Evolutionary conservation across 2,888 invertebrate genomes (phyloP).

Genomic region (Drosophila infuscata): DNA sequence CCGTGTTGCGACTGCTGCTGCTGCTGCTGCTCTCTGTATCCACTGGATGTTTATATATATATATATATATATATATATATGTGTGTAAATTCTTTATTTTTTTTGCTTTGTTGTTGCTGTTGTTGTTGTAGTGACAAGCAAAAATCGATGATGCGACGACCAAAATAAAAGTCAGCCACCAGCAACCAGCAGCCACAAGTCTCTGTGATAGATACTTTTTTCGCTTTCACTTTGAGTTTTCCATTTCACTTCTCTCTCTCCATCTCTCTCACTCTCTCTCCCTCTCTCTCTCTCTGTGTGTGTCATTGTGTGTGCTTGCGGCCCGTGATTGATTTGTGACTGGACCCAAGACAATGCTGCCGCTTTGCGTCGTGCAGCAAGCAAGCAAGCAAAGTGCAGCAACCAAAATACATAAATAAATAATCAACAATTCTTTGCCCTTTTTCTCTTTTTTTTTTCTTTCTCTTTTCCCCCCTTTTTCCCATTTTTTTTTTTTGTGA

Average conservation of each 20-base stretch:
- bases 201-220: slow-evolving; percentile 46
- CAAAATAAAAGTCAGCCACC: slow-evolving; percentile 68
- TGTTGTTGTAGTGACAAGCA: slow-evolving; percentile 37
- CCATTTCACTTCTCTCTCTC: not conserved
- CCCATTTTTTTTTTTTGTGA: not conserved
- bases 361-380: slow-evolving; percentile 4
- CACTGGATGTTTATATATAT: not conserved
- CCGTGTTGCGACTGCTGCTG: slow-evolving; percentile 18
- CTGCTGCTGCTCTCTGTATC: not conserved
- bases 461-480: too few relatives aligned
- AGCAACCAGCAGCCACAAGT: slow-evolving; percentile 55
- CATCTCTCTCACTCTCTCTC: not conserved
- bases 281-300: not conserved
- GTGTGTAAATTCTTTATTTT: slow-evolving; percentile 18
- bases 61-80: not conserved
- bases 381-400: slow-evolving; percentile 10
- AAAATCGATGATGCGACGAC: slow-evolving; percentile 77
- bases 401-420: not conserved
- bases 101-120: slow-evolving; percentile 1
- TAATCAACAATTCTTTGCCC: not conserved
- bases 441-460: too few relatives aligned
- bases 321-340: slow-evolving; percentile 37
- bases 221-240: not conserved
- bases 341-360: slow-evolving; percentile 28
- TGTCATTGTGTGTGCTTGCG: not conserved